Base-by-base conservation (phyloP, 2,113 vertebrate genomes). In the Odontophorus gujanensis region DNA sequence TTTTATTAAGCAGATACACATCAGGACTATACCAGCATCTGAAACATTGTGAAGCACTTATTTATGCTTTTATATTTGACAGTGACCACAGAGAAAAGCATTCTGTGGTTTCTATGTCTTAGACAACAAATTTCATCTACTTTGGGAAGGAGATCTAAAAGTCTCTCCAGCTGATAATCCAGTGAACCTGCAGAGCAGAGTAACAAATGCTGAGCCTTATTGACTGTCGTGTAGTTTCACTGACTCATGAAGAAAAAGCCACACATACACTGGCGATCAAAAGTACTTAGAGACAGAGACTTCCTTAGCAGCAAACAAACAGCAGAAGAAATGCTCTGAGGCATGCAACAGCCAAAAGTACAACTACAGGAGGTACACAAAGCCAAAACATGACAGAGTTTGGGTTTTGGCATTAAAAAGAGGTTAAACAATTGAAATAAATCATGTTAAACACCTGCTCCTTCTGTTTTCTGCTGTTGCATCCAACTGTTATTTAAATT, bases 401-500 rank as follows among this genome's bases (percentile, higher is more conserved):
- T 80, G 53, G 6, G 2, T 4, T 72, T 53, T 66, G 34, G 59
- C 59, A 71, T 85, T 77, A 93, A 67, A 32, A 71, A 85, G 79
- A 90, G 55, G 55, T 94, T 93, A 87, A 85, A 80, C 24, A 90
- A 67, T 63, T 72, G 87, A 74, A 94, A 73, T 50, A 87, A 96
- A 85, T 83, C 87, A 73, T 95, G 87, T 93, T 92, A 82, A 91
- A 83, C 90, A 92, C 25, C 59, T 91, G 81, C 53, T 95, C 57
- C 61, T 55, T 72, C 8, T 69, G 71, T 67, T 94, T 87, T 79
- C 72, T 90, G 79, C 87, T 90, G 92, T 63, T 80, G 63, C 50
- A 42, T 80, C 63, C 85, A 83, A 77, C 83, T 62, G 63, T 77
- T 85, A 87, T 73, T 94, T 91, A 87, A 89, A 93, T 67, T 83